Conservation (phyloP, 2,888 invertebrate genomes). For the Drosophila histrio region DNA sequence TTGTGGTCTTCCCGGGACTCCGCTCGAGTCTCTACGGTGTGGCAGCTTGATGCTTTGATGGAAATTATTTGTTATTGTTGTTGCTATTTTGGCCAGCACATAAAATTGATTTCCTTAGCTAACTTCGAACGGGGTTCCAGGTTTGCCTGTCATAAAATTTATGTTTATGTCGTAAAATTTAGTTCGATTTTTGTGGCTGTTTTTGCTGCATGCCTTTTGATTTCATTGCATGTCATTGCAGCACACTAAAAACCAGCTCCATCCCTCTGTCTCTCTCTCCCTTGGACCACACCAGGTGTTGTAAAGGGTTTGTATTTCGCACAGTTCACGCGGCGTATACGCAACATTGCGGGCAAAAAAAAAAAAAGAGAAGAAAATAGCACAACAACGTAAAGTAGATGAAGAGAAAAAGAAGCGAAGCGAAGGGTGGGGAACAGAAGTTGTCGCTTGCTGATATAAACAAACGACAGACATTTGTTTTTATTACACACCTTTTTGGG, state of each 20-base stretch:
- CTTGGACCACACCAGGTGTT: conserved; percentile 71
- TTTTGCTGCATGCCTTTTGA: conserved; percentile 55
- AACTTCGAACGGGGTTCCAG: conserved; percentile 10
- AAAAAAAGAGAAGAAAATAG: not conserved
- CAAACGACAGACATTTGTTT: conserved; percentile 85
- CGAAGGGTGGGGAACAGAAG: conserved; percentile 19
- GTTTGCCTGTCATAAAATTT: conserved; percentile 79
- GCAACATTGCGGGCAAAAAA: conserved; percentile 33
- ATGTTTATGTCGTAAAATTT: conserved; percentile 81
- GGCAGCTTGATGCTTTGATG: conserved; percentile 50
- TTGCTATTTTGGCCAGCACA: conserved; percentile 69
- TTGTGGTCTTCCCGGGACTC: conserved; percentile 38
- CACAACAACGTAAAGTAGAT: not conserved
- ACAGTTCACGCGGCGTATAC: conserved; percentile 46
- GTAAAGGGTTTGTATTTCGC: conserved; percentile 54
- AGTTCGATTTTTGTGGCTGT: conserved; percentile 63
- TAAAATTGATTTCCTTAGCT: conserved; percentile 78
- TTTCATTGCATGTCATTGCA: conserved; percentile 57
- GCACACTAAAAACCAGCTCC: conserved; percentile 44
- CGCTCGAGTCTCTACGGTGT: not conserved
- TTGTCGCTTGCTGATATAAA: conserved; percentile 82
- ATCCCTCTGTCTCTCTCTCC: not conserved
- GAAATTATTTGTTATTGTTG: conserved; percentile 64
- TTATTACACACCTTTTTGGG: conserved; percentile 84
- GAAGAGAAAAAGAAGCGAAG: not conserved